phyloP scores from a whole-genome alignment of 2,888 invertebrate species.

The Furcula furcula region DNA sequence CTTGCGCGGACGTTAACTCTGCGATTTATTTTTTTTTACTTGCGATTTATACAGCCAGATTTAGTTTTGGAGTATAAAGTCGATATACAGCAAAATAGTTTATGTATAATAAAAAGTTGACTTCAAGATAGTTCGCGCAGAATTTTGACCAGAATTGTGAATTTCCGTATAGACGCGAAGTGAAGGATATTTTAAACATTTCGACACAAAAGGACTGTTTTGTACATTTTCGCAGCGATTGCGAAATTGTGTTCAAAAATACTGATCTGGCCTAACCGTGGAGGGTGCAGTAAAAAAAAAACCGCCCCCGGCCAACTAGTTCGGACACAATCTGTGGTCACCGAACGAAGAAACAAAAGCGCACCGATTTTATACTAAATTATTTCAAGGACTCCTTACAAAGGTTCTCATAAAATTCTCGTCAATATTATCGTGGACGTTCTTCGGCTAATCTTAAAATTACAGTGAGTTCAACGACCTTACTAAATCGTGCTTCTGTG shows the following conservation, averaged over 20 bases:
- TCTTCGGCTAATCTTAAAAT: constrained; percentile 58
- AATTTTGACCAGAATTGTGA: constrained; percentile 75
- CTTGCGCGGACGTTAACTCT: constrained; percentile 80
- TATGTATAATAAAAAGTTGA: constrained; percentile 55
- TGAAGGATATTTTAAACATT: constrained; percentile 73
- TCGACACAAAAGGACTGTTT: constrained; percentile 81
- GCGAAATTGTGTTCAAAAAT: constrained; percentile 82
- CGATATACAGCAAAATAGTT: constrained; percentile 63
- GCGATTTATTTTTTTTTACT: constrained; percentile 70
- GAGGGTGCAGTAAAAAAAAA: constrained; percentile 54
- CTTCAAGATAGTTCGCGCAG: constrained; percentile 72
- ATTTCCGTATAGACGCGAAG: constrained; percentile 81
- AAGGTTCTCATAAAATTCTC: constrained; percentile 66
- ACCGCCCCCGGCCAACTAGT: constrained; percentile 72
- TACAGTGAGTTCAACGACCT: constrained; percentile 72
- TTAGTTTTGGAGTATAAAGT: constrained; percentile 75
- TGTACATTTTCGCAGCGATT: constrained; percentile 79
- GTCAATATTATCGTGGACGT: constrained; percentile 62
- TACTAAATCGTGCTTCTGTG: constrained; percentile 70
- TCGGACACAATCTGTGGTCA: constrained; percentile 73
- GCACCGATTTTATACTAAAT: constrained; percentile 64
- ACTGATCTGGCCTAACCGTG: constrained; percentile 59
- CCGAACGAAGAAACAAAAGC: constrained; percentile 74
- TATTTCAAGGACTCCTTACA: constrained; percentile 56
- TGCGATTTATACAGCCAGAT: constrained; percentile 76